Evolutionary conservation across 64 coral and sea anemone genomes (phyloP).

Genomic region (Porites lutea): DNA sequence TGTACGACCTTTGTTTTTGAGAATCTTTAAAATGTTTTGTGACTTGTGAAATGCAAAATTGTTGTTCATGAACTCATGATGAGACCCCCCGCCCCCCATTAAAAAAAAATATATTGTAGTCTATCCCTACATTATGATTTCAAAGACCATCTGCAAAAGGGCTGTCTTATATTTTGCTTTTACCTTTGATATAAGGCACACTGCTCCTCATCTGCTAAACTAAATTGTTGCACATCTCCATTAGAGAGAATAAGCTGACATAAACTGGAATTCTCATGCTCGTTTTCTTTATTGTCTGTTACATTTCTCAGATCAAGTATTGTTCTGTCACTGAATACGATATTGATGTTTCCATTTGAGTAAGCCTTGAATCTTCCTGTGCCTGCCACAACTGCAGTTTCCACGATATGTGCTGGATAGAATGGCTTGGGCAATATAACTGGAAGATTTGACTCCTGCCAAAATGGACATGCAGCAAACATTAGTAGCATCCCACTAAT

Average conservation of each 20-base stretch:
- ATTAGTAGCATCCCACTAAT: neutral
- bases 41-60: too few species aligned
- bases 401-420: neutral
- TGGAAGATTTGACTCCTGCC: neutral
- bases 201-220: neutral
- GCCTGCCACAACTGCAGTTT: constrained; percentile 37
- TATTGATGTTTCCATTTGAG: constrained; percentile 64
- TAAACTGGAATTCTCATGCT: neutral
- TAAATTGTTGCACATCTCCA: constrained; percentile 26
- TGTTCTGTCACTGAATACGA: constrained; percentile 65
- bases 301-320: constrained; percentile 36
- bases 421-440: neutral
- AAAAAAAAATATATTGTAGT: too few species aligned
- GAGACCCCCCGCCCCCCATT: too few species aligned
- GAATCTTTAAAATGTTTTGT: too few species aligned
- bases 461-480: neutral
- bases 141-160: too few species aligned
- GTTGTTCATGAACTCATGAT: too few species aligned
- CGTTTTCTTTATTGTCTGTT: constrained; percentile 16
- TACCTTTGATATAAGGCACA: constrained; percentile 28
- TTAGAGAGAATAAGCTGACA: constrained; percentile 54
- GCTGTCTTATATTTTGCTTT: too few species aligned
- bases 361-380: constrained; percentile 61
- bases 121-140: too few species aligned
- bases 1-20: too few species aligned